These are phyloP conservation scores for Aporophyla nigra DNA, from an alignment of 2,888 invertebrate genomes.

Conservation along the genomic window DNA sequence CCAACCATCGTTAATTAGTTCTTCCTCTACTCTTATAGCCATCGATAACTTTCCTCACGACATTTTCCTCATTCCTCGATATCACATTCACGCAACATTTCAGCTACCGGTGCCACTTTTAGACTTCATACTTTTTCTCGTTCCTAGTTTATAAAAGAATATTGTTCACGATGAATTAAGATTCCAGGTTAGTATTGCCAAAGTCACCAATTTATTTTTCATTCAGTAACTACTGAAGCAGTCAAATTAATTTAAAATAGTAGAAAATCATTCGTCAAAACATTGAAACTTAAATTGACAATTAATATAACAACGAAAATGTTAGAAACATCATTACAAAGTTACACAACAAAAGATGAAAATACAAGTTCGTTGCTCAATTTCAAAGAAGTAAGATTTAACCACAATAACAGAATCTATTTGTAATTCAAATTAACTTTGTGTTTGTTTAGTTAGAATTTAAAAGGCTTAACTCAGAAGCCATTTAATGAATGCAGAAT, in stretches of 20 bases:
- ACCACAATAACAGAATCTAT: constrained; percentile 49
- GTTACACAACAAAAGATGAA: constrained; percentile 46
- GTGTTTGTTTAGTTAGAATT: constrained; percentile 54
- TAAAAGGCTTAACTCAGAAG: constrained; percentile 40
- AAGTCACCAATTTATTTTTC: background rate
- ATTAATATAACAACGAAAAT: constrained; percentile 38
- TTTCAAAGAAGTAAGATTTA: constrained; percentile 51
- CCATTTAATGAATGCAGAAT: constrained; percentile 49
- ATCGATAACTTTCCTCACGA: too few species aligned
- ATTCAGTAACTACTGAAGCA: background rate
- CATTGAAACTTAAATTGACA: constrained; percentile 14
- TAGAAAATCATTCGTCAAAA: background rate
- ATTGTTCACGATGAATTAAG: background rate
- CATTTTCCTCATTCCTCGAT: too few species aligned
- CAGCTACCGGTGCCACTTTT: too few species aligned
- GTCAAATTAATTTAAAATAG: background rate
- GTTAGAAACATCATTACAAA: constrained; percentile 49
- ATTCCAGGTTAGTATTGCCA: background rate
- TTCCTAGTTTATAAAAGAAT: background rate
- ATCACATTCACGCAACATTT: too few species aligned
- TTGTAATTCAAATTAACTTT: constrained; percentile 65
- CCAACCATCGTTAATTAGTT: too few species aligned
- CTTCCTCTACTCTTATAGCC: too few species aligned
- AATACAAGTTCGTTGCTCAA: constrained; percentile 40
- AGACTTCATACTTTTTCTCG: too few species aligned